Evolutionary conservation across 23 tunicate species (phyloP).

Genomic region (Phallusia fumigata): DNA sequence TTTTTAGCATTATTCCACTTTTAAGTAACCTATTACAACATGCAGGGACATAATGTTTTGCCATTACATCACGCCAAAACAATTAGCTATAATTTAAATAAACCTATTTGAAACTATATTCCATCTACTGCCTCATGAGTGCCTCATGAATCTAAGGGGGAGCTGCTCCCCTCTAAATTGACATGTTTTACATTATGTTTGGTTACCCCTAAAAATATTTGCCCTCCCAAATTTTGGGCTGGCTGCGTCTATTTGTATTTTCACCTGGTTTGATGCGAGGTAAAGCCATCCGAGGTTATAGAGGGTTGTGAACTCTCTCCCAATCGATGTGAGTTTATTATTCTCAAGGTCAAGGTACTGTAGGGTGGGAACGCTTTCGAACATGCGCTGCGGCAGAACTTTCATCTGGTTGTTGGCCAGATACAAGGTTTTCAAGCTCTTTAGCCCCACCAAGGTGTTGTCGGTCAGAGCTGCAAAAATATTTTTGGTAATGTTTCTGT

Average conservation of each 20-base stretch:
- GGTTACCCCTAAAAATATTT: no score
- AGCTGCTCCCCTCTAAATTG: no score
- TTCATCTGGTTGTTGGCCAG: slow-evolving; percentile 21
- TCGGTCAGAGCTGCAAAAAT: slow-evolving; percentile 30
- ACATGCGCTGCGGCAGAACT: slow-evolving; percentile 6
- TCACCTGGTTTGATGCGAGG: slow-evolving; percentile 45
- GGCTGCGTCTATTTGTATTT: background rate
- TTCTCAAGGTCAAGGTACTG: slow-evolving; percentile 38
- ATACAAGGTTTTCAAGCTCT: slow-evolving; percentile 27
- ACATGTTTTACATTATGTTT: no score
- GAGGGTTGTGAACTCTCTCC: slow-evolving; percentile 25
- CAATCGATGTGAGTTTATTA: slow-evolving; percentile 32
- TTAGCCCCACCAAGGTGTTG: slow-evolving; percentile 32
- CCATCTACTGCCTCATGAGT: no score
- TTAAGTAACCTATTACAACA: no score
- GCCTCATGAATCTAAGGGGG: no score
- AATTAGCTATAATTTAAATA: background rate
- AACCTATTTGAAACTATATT: background rate
- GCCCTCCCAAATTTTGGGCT: no score
- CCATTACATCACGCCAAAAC: no score
- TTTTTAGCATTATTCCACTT: no score
- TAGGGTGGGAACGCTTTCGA: slow-evolving; percentile 18
- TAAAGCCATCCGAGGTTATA: slow-evolving; percentile 9
- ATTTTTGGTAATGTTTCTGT: no score
- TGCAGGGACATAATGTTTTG: no score